Evolutionary conservation across 2,888 invertebrate genomes (phyloP), one percentile per base, ranked within the genome.

Genomic region (Diarsia rubi): DNA sequence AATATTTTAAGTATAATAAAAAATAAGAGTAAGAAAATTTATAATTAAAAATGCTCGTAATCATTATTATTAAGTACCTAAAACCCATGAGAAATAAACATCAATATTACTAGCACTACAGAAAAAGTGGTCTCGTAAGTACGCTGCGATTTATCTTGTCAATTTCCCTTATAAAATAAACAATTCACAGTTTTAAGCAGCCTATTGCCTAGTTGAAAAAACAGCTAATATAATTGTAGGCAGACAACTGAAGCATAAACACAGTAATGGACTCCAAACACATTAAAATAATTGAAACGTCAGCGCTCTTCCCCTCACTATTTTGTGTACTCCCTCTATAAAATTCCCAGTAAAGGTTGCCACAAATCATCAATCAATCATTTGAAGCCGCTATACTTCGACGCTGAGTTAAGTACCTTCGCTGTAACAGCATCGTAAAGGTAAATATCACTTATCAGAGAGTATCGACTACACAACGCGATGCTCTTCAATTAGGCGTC

Each of bases 311-410:
- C 47, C 47, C 69, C 24, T 37, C 2, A 57, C 27, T 57, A 64
- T 57, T 76, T 64, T 16, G 24, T 78, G 31, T 24, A 49, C 6
- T 54, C n/a, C 54, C 44, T 76, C 47, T 44, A 49, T 49, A 63
- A 57, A 59, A 47, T 31, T 78, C 24, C 54, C 70, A 54, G 31
- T 57, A 69, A 59, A 11, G 42, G 16, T 52, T 66, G 69, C 45
- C 31, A 27, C 27, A 60, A 76, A 73, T 65, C 69, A 67, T 76
- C 72, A 84, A 86, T 86, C 83, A 83, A 86, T 86, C 85, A 79
- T 54, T 70, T 68, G 54, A 83, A 62, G 72, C 72, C 63, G 65
- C 63, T 77, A 69, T 47, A 49, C 24, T 45, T 77, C 73, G 21
- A 78, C 73, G 62, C 64, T 42, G 62, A 73, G 64, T 68, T 63